Evolutionary conservation across 1,140 invertebrate species (phyloP).

Genomic region (Leptopilina boulardi): DNA sequence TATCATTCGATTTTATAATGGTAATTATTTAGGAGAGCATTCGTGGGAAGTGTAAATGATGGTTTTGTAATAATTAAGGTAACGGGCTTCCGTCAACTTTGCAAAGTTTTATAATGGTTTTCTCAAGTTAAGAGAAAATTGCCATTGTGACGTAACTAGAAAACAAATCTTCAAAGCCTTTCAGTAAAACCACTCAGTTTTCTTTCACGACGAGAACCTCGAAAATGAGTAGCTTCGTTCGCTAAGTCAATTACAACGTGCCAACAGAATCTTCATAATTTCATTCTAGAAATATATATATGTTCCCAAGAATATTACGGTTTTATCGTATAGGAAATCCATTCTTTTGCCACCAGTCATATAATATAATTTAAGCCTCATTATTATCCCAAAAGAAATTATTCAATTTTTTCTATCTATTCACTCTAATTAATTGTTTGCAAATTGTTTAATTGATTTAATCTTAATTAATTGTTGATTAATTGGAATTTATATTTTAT

Average conservation of each 20-base stretch:
- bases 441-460: too few species aligned
- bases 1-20: conserved; percentile 11
- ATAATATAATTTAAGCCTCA: too few species aligned
- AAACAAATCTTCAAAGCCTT: conserved; percentile 30
- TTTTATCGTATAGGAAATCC: background rate
- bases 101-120: background rate
- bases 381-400: too few species aligned
- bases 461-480: too few species aligned
- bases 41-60: conserved; percentile 22
- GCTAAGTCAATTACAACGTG: conserved; percentile 24
- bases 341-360: background rate
- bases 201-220: conserved; percentile 26
- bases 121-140: conserved; percentile 33
- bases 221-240: conserved; percentile 32
- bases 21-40: conserved; percentile 22
- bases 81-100: conserved; percentile 27
- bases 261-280: conserved; percentile 26
- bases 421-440: too few species aligned
- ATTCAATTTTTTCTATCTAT: too few species aligned
- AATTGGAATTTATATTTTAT: too few species aligned
- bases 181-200: conserved; percentile 25
- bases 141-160: conserved; percentile 29
- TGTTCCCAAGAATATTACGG: conserved; percentile 26
- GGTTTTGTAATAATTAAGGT: conserved; percentile 25
- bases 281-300: background rate